A percentile compares a stretch with the other conserved stretches of the same genome.
phyloP scores from a whole-genome alignment of 2,888 invertebrate species.

The Chaetogeoica ovagalla region DNA sequence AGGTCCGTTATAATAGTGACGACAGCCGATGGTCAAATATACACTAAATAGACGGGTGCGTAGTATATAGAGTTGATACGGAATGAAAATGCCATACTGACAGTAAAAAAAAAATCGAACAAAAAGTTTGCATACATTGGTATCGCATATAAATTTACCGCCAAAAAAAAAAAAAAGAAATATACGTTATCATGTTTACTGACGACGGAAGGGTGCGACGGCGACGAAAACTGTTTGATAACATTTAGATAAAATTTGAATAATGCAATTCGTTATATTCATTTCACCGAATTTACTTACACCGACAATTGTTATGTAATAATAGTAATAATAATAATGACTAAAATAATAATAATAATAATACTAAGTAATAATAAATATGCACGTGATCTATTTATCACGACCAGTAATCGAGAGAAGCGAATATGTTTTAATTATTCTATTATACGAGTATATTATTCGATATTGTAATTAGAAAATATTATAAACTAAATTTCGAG shows the following conservation, averaged over 20 bases:
- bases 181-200: slow-evolving; percentile 8
- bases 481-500: too few relatives aligned
- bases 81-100: neutral
- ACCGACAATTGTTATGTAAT: neutral
- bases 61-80: neutral
- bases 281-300: neutral
- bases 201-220: neutral
- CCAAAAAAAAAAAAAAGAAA: slow-evolving; percentile 23
- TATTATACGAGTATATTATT: too few relatives aligned
- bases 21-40: slow-evolving; percentile 43
- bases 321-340: neutral
- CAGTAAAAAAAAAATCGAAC: slow-evolving; percentile 7
- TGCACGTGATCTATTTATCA: too few relatives aligned
- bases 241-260: slow-evolving; percentile 37
- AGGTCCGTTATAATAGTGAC: slow-evolving; percentile 43
- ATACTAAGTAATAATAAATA: too few relatives aligned
- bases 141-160: slow-evolving; percentile 19
- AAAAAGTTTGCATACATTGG: slow-evolving; percentile 16
- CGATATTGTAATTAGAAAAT: too few relatives aligned
- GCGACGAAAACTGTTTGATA: slow-evolving; percentile 11
- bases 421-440: too few relatives aligned
- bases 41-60: neutral
- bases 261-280: slow-evolving; percentile 7
- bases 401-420: too few relatives aligned
- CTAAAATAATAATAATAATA: neutral